These are phyloP conservation scores for Aquatica leii DNA, from an alignment of 2,888 invertebrate species.

Conservation along the genomic window DNA sequence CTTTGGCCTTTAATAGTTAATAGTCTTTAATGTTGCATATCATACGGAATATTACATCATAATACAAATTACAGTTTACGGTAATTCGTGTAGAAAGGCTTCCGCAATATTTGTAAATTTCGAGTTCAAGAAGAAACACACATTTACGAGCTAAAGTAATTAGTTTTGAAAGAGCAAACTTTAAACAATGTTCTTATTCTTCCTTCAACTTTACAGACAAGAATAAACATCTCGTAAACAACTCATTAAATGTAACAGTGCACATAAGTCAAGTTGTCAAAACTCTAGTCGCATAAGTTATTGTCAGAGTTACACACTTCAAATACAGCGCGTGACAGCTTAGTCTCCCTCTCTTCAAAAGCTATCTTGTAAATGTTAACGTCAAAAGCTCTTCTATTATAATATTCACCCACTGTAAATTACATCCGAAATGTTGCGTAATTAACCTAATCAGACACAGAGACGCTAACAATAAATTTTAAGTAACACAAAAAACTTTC, in stretches of 20 bases:
- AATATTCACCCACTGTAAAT: slow-evolving; percentile 23
- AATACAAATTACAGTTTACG: neutral
- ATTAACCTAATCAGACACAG: neutral
- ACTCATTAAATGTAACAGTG: slow-evolving; percentile 44
- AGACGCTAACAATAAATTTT: neutral
- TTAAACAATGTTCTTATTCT: slow-evolving; percentile 39
- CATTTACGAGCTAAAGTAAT: slow-evolving; percentile 30
- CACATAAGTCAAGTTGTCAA: slow-evolving; percentile 45
- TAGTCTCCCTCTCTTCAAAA: slow-evolving; percentile 33
- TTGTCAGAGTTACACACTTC: slow-evolving; percentile 42
- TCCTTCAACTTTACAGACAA: slow-evolving; percentile 42
- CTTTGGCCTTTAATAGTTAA: slow-evolving; percentile 5
- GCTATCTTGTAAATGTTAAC: slow-evolving; percentile 38
- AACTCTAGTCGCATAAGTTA: slow-evolving; percentile 42
- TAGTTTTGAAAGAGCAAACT: slow-evolving; percentile 38
- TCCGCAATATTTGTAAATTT: neutral
- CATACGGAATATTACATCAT: slow-evolving; percentile 7
- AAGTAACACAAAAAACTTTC: neutral
- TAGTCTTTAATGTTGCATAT: slow-evolving; percentile 1
- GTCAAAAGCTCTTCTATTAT: slow-evolving; percentile 35
- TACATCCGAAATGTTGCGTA: neutral
- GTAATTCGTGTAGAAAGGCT: neutral
- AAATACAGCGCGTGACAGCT: slow-evolving; percentile 41
- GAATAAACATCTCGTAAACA: slow-evolving; percentile 43
- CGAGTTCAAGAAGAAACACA: neutral